Evolutionary conservation across 1,140 invertebrate genomes (phyloP), one percentile per base, ranked within the genome.

Genomic region (Archivesica marissinica): DNA sequence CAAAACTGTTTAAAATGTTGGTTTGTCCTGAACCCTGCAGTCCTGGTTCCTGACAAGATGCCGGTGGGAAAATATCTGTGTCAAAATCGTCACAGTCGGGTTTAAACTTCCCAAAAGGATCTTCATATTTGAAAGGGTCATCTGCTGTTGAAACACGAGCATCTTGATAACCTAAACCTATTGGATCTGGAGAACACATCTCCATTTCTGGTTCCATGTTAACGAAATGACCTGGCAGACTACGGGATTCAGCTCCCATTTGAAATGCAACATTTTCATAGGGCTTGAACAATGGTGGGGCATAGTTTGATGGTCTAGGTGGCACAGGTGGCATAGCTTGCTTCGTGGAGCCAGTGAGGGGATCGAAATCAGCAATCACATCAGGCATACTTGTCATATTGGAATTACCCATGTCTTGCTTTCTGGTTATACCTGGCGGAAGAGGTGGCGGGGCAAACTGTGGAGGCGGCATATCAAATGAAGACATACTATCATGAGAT

Each of bases 391-490:
- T 23, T n/a, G n/a, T 30, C 3, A 52, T 38, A 77, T 85, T 66
- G 20, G 39, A 66, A 23, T 44, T 61, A 33, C 41, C 17, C n/a
- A n/a, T n/a, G n/a, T n/a, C n/a, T n/a, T n/a, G n/a, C n/a, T n/a
- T n/a, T n/a, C n/a, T n/a, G 9, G 33, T 33, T 23, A 47, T 25
- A 61, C 30, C 23, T 13, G 81, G 38, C 25, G 83, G 83, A 0
- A 88, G 56, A 3, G 87, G 87, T 25, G 87, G 87, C 2, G 87
- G 87, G 25, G 83, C 56, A 86, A 88, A 88, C 38, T 82, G 72
- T 38, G 87, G 87, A 20, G 83, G 87, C 15, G 86, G 86, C 50
- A 83, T 52, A 33, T 86, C 68, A 79, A 11, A 79, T 47, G 59
- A 9, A n/a, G 77, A 79, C 9, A 64, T 50, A 50, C 77, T 66